Percentiles rank a stretch among this genome's conserved stretches.
These are phyloP conservation scores for Steatocranus sp. DNA, from an alignment of 2,797 vertebrate species.

Conservation along the genomic window DNA sequence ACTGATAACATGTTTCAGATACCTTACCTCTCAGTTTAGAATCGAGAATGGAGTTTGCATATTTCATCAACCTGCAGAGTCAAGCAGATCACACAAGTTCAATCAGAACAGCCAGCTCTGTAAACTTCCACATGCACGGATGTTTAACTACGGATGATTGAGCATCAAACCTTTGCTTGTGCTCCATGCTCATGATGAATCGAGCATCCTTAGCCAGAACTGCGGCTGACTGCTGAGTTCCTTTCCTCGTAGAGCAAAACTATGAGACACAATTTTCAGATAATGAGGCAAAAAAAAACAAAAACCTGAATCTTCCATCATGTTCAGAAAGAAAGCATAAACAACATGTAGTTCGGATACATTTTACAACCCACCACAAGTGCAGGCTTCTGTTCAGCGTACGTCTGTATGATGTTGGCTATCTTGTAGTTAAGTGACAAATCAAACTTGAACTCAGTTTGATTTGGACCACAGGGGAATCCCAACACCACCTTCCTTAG, in stretches of 20 bases:
- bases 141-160: background rate
- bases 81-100: background rate
- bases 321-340: background rate
- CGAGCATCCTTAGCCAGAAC: constrained; percentile 91
- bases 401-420: constrained; percentile 88
- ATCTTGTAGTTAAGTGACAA: constrained; percentile 96
- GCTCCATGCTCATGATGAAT: constrained; percentile 86
- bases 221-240: constrained; percentile 90
- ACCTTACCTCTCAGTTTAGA: constrained; percentile 88
- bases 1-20: background rate
- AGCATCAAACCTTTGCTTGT: constrained; percentile 84
- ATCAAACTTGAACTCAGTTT: constrained; percentile 96
- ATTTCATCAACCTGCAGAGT: constrained; percentile 81
- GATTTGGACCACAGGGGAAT: constrained; percentile 85
- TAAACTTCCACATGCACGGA: background rate
- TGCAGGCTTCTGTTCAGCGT: constrained; percentile 91
- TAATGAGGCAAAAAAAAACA: accelerated
- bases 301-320: background rate
- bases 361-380: constrained; percentile 82
- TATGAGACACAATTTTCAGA: constrained; percentile 41
- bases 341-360: background rate
- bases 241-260: constrained; percentile 98
- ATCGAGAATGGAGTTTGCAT: constrained; percentile 85
- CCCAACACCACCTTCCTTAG: constrained; percentile 93
- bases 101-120: background rate